phyloP scores from a whole-genome alignment of 2,113 vertebrate species.

The Hucho hucho region DNA sequence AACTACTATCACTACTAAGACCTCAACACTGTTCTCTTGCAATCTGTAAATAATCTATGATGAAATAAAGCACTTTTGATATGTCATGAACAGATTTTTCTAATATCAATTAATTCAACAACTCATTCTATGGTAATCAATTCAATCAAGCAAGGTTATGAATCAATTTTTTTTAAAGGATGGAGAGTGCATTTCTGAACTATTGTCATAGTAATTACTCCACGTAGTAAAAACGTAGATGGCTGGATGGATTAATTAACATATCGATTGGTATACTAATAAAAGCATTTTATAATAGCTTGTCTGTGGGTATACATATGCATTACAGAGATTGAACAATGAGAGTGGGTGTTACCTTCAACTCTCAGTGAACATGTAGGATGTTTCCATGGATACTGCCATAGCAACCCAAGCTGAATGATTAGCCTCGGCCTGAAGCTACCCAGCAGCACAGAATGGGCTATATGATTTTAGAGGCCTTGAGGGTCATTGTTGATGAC shows the following conservation, averaged over 20 bases:
- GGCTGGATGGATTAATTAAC: neutral
- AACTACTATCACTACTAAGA: neutral
- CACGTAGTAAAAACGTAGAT: neutral
- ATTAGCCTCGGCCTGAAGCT: constrained; percentile 15
- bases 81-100: neutral
- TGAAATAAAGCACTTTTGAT: neutral
- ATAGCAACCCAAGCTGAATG: constrained; percentile 39
- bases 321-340: constrained; percentile 33
- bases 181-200: neutral
- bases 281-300: constrained; percentile 26
- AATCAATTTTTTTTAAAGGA: neutral
- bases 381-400: constrained; percentile 43
- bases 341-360: constrained; percentile 39
- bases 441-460: neutral
- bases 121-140: neutral
- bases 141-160: constrained; percentile 1
- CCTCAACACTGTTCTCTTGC: neutral
- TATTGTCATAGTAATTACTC: neutral
- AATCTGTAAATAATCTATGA: neutral
- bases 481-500: constrained; percentile 3
- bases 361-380: constrained; percentile 29
- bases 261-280: neutral
- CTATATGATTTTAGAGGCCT: constrained; percentile 2
- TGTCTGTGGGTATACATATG: constrained; percentile 30
- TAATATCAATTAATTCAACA: neutral